Percentiles rank a stretch among this genome's conserved stretches.
These are phyloP conservation scores for Dichetophora obliterata DNA, from an alignment of 2,888 invertebrate genomes.

Conservation along the genomic window DNA sequence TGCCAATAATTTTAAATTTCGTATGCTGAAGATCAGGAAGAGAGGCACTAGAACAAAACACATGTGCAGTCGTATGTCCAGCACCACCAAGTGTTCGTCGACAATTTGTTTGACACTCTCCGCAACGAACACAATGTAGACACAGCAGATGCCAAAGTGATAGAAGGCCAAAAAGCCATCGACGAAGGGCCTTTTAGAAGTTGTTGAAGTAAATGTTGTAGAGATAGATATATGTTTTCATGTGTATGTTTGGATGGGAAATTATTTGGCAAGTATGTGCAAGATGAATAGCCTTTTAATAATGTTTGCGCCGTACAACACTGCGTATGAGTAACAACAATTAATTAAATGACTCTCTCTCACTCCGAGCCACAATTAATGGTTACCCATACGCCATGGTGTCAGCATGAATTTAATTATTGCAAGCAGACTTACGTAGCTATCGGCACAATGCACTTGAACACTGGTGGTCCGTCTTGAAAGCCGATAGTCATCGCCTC, in stretches of 20 bases:
- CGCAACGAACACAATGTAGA: conserved; percentile 95
- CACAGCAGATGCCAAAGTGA: conserved; percentile 97
- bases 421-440: conserved; percentile 66
- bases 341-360: not conserved
- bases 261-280: not conserved
- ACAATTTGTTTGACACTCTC: conserved; percentile 86
- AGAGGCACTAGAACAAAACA: conserved; percentile 77
- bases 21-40: conserved; percentile 80
- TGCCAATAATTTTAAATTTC: conserved; percentile 86
- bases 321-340: conserved; percentile 23
- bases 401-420: not conserved
- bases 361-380: not conserved
- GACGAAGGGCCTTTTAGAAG: conserved; percentile 76
- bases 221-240: not conserved
- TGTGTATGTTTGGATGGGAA: not conserved
- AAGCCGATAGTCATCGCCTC: conserved; percentile 85
- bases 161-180: conserved; percentile 90
- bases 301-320: not conserved
- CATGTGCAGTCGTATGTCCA: conserved; percentile 71
- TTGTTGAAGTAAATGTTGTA: not conserved
- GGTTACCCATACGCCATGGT: conserved; percentile 19
- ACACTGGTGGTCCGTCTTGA: conserved; percentile 77
- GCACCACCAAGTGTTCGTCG: conserved; percentile 72
- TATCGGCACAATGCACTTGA: conserved; percentile 75
- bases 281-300: not conserved